A percentile compares a stretch with the other conserved stretches of the same genome.
Conservation (phyloP, 1,140 invertebrate genomes). For the Drosophila ficusphila region DNA sequence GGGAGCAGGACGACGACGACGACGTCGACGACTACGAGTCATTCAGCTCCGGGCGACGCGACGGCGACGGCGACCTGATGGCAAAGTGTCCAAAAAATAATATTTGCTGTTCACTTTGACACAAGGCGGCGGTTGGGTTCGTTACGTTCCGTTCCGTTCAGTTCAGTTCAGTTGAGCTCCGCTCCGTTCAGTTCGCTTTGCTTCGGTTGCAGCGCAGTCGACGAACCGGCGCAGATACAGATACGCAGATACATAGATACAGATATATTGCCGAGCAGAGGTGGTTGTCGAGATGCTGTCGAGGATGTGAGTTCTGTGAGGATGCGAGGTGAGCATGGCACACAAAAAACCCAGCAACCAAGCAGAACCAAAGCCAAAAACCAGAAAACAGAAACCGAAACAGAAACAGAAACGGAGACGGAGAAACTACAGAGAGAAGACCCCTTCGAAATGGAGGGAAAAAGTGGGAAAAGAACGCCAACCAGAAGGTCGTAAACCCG, state of each 20-base stretch:
- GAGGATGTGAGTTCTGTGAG: conserved; percentile 45
- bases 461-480: conserved; percentile 18
- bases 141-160: neutral
- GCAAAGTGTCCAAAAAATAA: conserved; percentile 83
- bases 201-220: conserved; percentile 44
- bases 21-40: conserved; percentile 12
- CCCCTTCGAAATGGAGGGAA: conserved; percentile 9
- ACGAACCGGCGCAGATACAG: conserved; percentile 10
- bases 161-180: no score
- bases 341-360: no score
- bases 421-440: neutral
- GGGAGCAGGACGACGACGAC: conserved; percentile 31
- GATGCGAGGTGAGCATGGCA: conserved; percentile 56
- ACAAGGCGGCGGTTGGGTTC: conserved; percentile 52
- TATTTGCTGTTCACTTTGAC: conserved; percentile 82
- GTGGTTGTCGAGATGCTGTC: conserved; percentile 42
- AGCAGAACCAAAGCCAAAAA: no score
- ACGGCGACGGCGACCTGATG: conserved; percentile 77
- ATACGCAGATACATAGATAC: conserved; percentile 58
- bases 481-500: conserved; percentile 68
- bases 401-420: conserved; percentile 4
- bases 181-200: no score
- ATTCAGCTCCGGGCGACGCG: conserved; percentile 60
- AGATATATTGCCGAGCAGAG: conserved; percentile 56
- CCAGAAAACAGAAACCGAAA: no score